Base-by-base conservation (phyloP, 1,140 invertebrate genomes). In the Macrotrachela quadricornifera region DNA sequence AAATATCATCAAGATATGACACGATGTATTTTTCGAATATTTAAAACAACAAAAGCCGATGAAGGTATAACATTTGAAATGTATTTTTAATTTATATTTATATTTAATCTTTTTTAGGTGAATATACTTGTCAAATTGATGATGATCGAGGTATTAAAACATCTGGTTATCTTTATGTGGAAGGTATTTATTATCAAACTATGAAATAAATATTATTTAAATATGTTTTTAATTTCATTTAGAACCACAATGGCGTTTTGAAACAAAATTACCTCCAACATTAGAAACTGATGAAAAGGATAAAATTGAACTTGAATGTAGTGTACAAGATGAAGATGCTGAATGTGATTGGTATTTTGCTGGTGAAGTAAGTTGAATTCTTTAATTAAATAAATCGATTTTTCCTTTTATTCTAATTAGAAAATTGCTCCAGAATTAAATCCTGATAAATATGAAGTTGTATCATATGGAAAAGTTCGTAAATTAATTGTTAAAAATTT, bases 261-360 rank as follows among this genome's bases (percentile, higher is more conserved):
- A 21, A n/a, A 55, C 50, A 46, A 41, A 48, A 6, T 47, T 55
- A 30, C 54, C 54, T n/a, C 16, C 18, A n/a, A 42, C 38, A 36
- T 38, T 55, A 1, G 44, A 46, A 14, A 36, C 36, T 11, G 38
- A 55, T 10, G 54, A 55, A 39, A 14, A 45, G 15, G 41, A 15
- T 16, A 46, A 45, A 30, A 41, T 44, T 36, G 54, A 40, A 36
- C 15, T 55, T 14, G 54, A 55, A 41, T 45, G 41, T 18, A 48
- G 50, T 45, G 41, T 55, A 13, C 48, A 55, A 37, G 54, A 55
- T 36, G 16, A 17, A 10, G 43, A 55, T 47, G 54, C 54, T 47
- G 54, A 55, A 17, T 50, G 48, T 41, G 54, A 55, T 16, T 55
- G 54, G 54, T 55, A 40, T 13, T 50, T 45, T 50, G 49, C 50